Evolutionary conservation across 2,797 vertebrate genomes (phyloP), one percentile per base, ranked within the genome.

Genomic region (Alfaro cultratus): DNA sequence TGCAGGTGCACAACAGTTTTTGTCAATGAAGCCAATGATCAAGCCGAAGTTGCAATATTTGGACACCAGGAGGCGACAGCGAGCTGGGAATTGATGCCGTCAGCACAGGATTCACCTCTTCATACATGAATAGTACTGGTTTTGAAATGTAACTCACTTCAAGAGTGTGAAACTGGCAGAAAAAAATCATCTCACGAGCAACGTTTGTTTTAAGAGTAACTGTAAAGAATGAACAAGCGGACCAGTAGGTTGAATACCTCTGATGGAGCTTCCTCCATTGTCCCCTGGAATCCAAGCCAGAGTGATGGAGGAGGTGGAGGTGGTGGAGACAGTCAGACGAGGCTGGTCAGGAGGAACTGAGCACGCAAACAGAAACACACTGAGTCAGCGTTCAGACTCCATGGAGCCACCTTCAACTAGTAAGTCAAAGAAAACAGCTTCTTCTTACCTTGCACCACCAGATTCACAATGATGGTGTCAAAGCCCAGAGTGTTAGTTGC

Each of bases 281-380:
- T 99, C 98, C 21, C 99, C 98, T 0, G 99, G 98, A 78, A 99
- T 98, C 98, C 99, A 99, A 75, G 98, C 97, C 92, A 99, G 92
- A 0, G 99, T 99, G 93, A 99, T 99, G 88, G 99, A 99, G 0
- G 98, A 99, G 5, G 99, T 98, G 0, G 99, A 99, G 57, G 99
- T 99, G 80, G 98, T 99, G 89, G 99, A 99, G 77, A 99, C 98
- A 0, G 97, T 99, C 92, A 99, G 94, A 36, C 98, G 97, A 9
- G 99, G 99, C 92, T 99, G 99, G 93, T 99, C 99, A 0, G 99
- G 99, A 78, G 98, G 99, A 83, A 99, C 98, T 99, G 80, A 39
- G 72, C 10, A 62, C 4, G 46, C 18, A 64, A 5, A 85, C 23
- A 82, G 0, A 82, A 39, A 76, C 23, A 21, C 23, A n/a, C 39